These are phyloP conservation scores for Esox lucius DNA, from an alignment of 2,797 vertebrate genomes.

Conservation along the genomic window DNA sequence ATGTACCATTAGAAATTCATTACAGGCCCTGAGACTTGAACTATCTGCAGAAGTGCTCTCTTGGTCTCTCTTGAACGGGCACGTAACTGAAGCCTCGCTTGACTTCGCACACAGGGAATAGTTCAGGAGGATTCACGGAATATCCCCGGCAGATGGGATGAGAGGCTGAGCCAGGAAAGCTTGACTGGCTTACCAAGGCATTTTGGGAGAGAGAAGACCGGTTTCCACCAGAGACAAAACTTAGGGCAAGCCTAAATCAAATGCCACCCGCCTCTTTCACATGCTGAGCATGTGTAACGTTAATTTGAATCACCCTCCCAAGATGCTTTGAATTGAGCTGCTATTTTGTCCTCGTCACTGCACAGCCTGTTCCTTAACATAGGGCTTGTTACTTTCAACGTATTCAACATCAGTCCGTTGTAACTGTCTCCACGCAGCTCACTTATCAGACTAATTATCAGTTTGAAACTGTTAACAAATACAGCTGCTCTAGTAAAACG, in stretches of 20 bases:
- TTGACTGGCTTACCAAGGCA: neutral
- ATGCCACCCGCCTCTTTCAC: neutral
- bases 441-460: neutral
- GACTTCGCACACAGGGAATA: constrained; percentile 2
- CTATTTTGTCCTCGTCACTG: neutral
- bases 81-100: neutral
- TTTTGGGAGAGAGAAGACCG: neutral
- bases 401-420: neutral
- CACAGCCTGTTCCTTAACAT: neutral
- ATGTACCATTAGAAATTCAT: neutral
- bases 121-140: constrained; percentile 12
- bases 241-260: neutral
- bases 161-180: neutral
- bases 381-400: neutral
- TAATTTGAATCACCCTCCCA: neutral
- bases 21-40: neutral
- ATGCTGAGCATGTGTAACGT: neutral
- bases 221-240: neutral
- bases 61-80: neutral
- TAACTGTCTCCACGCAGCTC: neutral
- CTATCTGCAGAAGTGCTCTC: neutral
- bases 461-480: neutral
- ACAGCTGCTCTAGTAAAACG: neutral
- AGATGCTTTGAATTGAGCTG: neutral
- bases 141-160: neutral